Base-by-base conservation (phyloP, 2,113 vertebrate species). In the Burhinus bistriatus region DNA sequence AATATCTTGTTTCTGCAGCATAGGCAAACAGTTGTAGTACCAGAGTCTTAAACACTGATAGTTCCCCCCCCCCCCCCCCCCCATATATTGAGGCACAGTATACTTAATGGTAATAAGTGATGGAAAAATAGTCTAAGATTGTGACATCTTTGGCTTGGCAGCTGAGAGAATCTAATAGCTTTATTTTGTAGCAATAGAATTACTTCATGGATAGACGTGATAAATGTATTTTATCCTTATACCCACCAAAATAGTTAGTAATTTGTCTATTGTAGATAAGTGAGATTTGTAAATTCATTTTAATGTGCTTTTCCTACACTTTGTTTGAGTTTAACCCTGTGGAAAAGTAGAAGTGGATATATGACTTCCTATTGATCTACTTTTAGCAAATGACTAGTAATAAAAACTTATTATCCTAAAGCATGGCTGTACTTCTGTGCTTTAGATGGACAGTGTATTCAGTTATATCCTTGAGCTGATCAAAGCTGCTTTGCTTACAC, bases 21-120 rank as follows among this genome's bases (percentile, higher is more conserved):
- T 3, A 47, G 62, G 38, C 9, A 58, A 93, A 51, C 9, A 21
- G 42, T 40, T 18, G 3, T n/a, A 61, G 27, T 65, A 69, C 18
- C 17, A 32, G 34, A 27, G 21, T 27, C 11, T 82, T 52, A 57
- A 93, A 62, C 29, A 34, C 5, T 27, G 25, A 22, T 62, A 9
- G 5, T 66, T 59, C 4, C 7, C 7, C 1, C 1, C 2, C 15
- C 3, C 7, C 4, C 2, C 7, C 6, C 11, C 42, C 42, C 42
- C 15, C 15, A 13, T 44, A 44, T 44, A 15, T 44, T 44, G 51
- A 71, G 38, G 9, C 30, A 42, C 10, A 15, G 32, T 21, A 25
- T 54, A 52, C 36, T 87, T 87, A 30, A 18, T 40, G 25, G 5
- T 45, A 71, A 16, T 57, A 34, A 75, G 9, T 32, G 42, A 51